Evolutionary conservation across 2,113 vertebrate genomes (phyloP), one percentile per base, ranked within the genome.

Genomic region (Amblyornis subalaris): DNA sequence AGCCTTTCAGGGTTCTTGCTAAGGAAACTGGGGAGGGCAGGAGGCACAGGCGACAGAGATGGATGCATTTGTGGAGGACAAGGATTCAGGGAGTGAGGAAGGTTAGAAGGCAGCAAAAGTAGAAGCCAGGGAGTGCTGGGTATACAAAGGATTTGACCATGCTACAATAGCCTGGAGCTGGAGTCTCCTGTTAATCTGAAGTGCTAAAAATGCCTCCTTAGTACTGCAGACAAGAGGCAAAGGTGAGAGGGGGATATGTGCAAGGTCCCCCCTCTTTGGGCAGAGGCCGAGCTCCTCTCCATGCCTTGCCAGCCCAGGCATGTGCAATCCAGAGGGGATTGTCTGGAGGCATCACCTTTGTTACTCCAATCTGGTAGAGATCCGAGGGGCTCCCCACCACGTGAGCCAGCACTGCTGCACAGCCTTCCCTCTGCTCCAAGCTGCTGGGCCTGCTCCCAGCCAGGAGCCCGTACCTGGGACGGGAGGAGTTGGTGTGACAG

Each of bases 361-460:
- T 98, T 85, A 97, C 62, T 91, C 99, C 98, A 14, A 99, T 96
- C 94, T 98, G 98, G 87, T 97, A 99, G 79, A 98, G 97, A 8
- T 96, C 95, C 1, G 98, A 97, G 50, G 98, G 95, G 14, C 85
- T 95, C 29, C 96, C 98, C 71, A 98, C 4, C 21, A 98, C 75
- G 3, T 42, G 93, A 31, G 97, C 96, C 80, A 99, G 96, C 86
- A 99, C 88, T 53, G 96, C 69, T 1, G 94, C 66, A 1, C 98
- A 98, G 89, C 94, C 94, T 38, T 98, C 98, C 36, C 90, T 96
- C 71, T 98, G 97, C 24, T 97, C 94, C 47, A 20, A n/a, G 54
- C 97, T 88, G 15, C 16, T 69, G 36, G 71, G 60, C 8, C 74
- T 84, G 85, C 48, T 44, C 25, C 76, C 90, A 40, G 97, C 94